These are phyloP conservation scores for Lagopus muta DNA, from an alignment of 2,113 vertebrate species.

Conservation along the genomic window DNA sequence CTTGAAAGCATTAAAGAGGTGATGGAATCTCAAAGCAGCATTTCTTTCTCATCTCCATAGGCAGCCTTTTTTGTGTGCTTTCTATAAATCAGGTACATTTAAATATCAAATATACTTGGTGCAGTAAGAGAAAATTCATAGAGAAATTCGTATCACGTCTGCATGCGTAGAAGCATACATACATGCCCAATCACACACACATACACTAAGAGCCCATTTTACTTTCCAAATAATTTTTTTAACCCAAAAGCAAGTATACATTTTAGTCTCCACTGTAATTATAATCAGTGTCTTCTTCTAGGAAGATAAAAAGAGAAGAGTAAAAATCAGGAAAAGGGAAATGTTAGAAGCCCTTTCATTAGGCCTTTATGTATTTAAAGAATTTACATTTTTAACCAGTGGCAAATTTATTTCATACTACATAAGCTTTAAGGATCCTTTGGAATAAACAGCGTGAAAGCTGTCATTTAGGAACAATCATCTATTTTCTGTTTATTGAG, in stretches of 20 bases:
- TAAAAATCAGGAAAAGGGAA: conserved; percentile 63
- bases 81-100: not conserved
- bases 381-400: conserved; percentile 75
- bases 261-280: conserved; percentile 70
- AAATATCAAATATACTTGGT: not conserved
- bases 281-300: conserved; percentile 69
- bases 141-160: not conserved
- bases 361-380: conserved; percentile 68
- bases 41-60: not conserved
- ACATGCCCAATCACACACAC: not conserved
- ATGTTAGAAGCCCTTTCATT: conserved; percentile 68
- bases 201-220: conserved; percentile 18
- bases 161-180: not conserved
- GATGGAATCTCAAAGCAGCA: not conserved
- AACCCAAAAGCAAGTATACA: conserved; percentile 45
- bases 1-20: not conserved
- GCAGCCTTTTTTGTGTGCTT: not conserved
- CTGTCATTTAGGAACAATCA: conserved; percentile 65
- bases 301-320: conserved; percentile 66
- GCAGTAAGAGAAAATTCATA: not conserved
- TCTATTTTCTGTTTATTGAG: conserved; percentile 61
- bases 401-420: conserved; percentile 55
- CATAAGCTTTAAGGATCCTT: conserved; percentile 59
- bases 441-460: conserved; percentile 64
- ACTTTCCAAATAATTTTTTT: conserved; percentile 21